Percentiles rank a stretch among this genome's conserved stretches.
Conservation (phyloP, 2,113 vertebrate species). For the Tachuris rubrigastra region DNA sequence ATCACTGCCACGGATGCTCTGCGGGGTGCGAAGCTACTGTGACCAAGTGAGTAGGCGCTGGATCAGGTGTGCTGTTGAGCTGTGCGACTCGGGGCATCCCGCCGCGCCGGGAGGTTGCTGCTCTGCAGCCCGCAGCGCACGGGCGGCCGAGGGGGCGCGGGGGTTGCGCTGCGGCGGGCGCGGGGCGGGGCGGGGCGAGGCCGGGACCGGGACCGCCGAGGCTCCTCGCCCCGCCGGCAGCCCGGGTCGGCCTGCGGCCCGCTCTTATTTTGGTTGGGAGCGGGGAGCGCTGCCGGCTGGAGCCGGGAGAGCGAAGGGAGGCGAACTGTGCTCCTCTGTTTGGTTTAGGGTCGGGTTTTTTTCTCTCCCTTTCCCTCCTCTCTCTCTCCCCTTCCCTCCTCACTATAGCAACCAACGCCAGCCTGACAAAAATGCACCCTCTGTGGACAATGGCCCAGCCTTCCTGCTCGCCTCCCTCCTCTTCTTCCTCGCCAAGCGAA, state of each 20-base stretch:
- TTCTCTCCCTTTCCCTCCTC: no score
- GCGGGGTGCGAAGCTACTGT: background rate
- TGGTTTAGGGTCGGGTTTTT: no score
- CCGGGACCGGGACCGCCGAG: no score
- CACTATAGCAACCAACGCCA: conserved; percentile 94
- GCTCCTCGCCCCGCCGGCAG: no score
- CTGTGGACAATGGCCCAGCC: conserved; percentile 91
- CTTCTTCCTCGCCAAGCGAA: conserved; percentile 59
- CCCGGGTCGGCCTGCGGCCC: no score
- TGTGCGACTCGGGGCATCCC: background rate
- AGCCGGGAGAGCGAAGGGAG: no score
- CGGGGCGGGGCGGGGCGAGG: no score
- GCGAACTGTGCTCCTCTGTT: no score
- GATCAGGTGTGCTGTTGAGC: background rate
- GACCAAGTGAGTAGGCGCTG: background rate
- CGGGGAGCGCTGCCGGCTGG: no score
- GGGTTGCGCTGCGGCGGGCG: no score
- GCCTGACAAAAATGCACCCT: conserved; percentile 91
- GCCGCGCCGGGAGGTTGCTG: background rate
- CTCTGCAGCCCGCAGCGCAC: background rate
- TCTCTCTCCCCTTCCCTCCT: conserved; percentile 76
- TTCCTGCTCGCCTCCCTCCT: conserved; percentile 69
- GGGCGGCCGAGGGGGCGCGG: no score
- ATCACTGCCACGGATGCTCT: background rate
- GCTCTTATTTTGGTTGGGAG: no score